Evolutionary conservation across 1,140 invertebrate genomes (phyloP).

Genomic region (Magallana ariakensis): DNA sequence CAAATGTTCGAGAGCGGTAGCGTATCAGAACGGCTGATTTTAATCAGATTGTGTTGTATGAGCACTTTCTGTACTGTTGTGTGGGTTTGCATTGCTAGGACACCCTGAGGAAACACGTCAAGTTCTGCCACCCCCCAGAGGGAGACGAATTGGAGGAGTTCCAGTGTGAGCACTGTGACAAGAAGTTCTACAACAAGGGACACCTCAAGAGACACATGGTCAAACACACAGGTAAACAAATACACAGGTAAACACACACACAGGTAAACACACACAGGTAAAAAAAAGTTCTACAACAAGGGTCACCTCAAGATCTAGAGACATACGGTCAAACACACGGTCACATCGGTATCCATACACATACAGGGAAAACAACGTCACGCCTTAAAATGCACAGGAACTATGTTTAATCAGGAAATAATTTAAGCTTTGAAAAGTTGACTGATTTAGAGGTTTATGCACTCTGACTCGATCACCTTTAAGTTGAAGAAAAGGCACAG

Average conservation of each 20-base stretch:
- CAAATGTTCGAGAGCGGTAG: too few species aligned
- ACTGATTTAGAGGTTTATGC: too few species aligned
- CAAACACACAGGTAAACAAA: conserved; percentile 53
- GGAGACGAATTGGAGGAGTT: conserved; percentile 62
- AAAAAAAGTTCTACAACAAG: too few species aligned
- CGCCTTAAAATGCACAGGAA: too few species aligned
- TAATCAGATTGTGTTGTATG: too few species aligned
- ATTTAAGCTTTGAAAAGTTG: too few species aligned
- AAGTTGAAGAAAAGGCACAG: too few species aligned
- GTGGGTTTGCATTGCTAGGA: neutral
- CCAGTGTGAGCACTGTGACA: conserved; percentile 78
- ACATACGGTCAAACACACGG: neutral
- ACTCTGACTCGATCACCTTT: too few species aligned
- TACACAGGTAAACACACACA: neutral
- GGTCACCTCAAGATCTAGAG: neutral
- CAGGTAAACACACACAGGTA: neutral
- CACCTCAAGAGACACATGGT: conserved; percentile 57
- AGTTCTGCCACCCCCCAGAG: conserved; percentile 43
- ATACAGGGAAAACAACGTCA: too few species aligned
- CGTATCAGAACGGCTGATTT: too few species aligned
- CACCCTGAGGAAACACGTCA: conserved; percentile 47
- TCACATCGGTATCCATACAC: neutral
- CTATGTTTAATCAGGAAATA: too few species aligned
- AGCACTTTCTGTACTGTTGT: too few species aligned
- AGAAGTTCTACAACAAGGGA: conserved; percentile 56